Evolutionary conservation across 2,888 invertebrate genomes (phyloP).

Genomic region (Patella ulyssiponensis): DNA sequence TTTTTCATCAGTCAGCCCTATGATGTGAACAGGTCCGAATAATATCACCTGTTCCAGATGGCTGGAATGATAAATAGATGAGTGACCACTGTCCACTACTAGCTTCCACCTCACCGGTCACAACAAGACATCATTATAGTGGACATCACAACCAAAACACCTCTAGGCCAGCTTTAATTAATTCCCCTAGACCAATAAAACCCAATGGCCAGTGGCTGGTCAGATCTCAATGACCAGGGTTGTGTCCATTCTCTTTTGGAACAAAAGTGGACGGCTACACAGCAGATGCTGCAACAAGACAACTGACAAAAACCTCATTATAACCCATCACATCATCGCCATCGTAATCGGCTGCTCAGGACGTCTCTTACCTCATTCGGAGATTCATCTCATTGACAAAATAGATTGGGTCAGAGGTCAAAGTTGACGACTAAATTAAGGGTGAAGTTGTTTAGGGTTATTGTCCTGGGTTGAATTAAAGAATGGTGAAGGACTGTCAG

Average conservation of each 20-base stretch:
- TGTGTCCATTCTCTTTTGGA: neutral
- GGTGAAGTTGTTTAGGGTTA: neutral
- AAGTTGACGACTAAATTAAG: conserved; percentile 8
- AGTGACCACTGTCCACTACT: conserved; percentile 6
- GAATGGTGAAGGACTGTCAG: too few species aligned
- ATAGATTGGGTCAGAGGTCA: conserved; percentile 6
- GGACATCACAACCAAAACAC: conserved; percentile 22
- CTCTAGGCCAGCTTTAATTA: conserved; percentile 31
- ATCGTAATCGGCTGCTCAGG: neutral
- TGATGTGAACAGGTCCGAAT: too few species aligned
- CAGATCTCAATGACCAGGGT: neutral
- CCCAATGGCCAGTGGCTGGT: neutral
- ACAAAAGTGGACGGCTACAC: neutral
- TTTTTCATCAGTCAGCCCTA: too few species aligned
- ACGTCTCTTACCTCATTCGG: neutral
- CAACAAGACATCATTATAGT: conserved; percentile 12
- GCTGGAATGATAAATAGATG: neutral
- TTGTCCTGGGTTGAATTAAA: too few species aligned
- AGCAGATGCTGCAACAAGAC: neutral
- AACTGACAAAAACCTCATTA: conserved; percentile 1
- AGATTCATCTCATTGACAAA: conserved; percentile 9
- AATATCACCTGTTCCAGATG: conserved; percentile 10
- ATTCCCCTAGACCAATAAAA: conserved; percentile 20
- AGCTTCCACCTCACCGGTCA: neutral
- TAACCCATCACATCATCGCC: neutral